Evolutionary conservation across 1,140 invertebrate species (phyloP).

Genomic region (Belonocnema kinseyi): DNA sequence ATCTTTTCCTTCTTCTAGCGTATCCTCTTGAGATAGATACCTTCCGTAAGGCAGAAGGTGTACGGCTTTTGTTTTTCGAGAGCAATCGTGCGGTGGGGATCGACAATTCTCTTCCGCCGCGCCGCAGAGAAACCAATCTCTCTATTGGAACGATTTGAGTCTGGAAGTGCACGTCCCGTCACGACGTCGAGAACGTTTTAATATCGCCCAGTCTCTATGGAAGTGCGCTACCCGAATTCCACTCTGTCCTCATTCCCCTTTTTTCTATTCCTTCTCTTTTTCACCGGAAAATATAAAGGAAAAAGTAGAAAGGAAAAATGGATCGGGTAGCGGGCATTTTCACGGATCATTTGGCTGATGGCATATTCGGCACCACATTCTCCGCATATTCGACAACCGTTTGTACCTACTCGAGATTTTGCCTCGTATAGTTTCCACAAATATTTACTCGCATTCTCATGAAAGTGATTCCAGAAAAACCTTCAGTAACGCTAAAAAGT

Average conservation of each 20-base stretch:
- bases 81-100: slow-evolving; percentile 54
- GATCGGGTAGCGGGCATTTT: slow-evolving; percentile 60
- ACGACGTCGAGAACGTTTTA: slow-evolving; percentile 57
- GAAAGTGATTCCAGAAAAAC: slow-evolving; percentile 8
- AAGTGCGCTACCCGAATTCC: slow-evolving; percentile 18
- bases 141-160: slow-evolving; percentile 45
- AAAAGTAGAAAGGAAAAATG: slow-evolving; percentile 54
- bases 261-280: slow-evolving; percentile 36
- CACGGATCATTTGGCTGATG: slow-evolving; percentile 68
- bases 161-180: slow-evolving; percentile 40
- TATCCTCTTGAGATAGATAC: slow-evolving; percentile 15
- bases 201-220: slow-evolving; percentile 50
- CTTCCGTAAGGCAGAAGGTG: background rate
- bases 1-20: background rate
- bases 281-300: slow-evolving; percentile 30
- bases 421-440: slow-evolving; percentile 23
- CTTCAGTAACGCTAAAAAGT: background rate
- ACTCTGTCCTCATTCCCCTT: background rate
- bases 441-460: slow-evolving; percentile 42
- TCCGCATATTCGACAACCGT: slow-evolving; percentile 63
- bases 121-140: slow-evolving; percentile 50
- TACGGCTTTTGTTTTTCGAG: slow-evolving; percentile 48
- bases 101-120: slow-evolving; percentile 52
- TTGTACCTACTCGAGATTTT: slow-evolving; percentile 39
- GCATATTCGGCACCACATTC: slow-evolving; percentile 61